Base-by-base conservation (phyloP, 2,888 invertebrate species). In the Dryobotodes eremita region DNA sequence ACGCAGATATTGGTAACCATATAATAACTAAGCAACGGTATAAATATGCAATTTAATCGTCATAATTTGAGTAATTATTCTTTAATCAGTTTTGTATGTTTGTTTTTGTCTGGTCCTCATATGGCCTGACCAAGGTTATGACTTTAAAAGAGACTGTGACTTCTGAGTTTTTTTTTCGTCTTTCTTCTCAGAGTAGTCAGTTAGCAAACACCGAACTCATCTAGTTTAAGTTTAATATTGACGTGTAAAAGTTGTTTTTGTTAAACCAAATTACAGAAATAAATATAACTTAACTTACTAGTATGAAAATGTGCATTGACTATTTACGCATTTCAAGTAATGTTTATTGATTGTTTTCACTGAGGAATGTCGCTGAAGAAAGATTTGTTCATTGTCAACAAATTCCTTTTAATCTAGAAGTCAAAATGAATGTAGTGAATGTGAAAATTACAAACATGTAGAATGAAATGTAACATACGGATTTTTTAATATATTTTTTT, bases 281-380 rank as follows among this genome's bases (percentile, higher is more conserved):
- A 7, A 42, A 7, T 8, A 42, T 42, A 0, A 42, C 5, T 4
- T 23, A 17, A 65, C 10, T 26, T 26, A 7, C 0, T 23, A 23
- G 57, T 13, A 42, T 2, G 10, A 64, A 64, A 13, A 36, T 46
- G 4, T 26, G 46, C 10, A 61, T 59, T 61, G 26, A 70, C 20
- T 11, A 36, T 42, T 31, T 68, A 57, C 42, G 36, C 42, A 59
- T 72, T 59, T 50, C 46, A 69, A 31, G 46, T 59, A 53, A n/a
- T 72, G 31, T 75, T 68, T 81, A 62, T 62, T 73, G 48, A 64
- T 46, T 59, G 36, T 36, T 64, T 55, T 42, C 31, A 61, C 36
- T 64, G 36, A 42, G 1, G 48, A 66, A 74, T 62, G 55, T 36
- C n/a, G 62, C 75, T 31, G 53, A 59, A 0, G 6, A 20, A 55